Base-by-base conservation (phyloP, 2,888 invertebrate species). In the Parochlus steinenii region DNA sequence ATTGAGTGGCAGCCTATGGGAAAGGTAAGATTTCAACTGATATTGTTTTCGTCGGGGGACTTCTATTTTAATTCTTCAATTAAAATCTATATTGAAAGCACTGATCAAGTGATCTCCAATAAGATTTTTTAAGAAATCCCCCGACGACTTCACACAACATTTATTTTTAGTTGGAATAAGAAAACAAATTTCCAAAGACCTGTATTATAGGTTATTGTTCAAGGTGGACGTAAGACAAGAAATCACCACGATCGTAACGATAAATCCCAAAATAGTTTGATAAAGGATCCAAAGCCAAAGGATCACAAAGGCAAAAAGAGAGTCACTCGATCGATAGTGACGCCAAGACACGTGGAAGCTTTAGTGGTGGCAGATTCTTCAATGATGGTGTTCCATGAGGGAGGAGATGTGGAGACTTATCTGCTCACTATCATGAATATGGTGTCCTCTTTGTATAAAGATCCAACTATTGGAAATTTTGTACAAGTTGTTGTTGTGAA, bases 401-500 rank as follows among this genome's bases (percentile, higher is more conserved):
- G 78, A 47, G 74, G 77, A 47, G 80, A 81, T 51, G 69, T 86
- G 44, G 78, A 83, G 53, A 81, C 75, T 6, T 89, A 90, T 58
- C 69, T 90, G 18, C 65, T 90, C 34, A 87, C 87, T 33, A 79
- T 90, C 44, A 86, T 89, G 85, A 90, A 89, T 55, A 87, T 89
- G 82, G 89, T 77, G 17, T 80, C 81, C 5, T 70, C 76, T 3
- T 58, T 85, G n/a, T 85, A 81, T 56, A 75, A 77, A 62, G 83
- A 85, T 49, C 83, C 86, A 5, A 80, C 79, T 34, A 83, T 90
- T 46, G 89, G 89, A 32, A 89, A 89, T 60, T 78, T 80, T 52
- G 78, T 90, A 47, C 83, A 86, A 56, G 74, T 90, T 40, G 80
- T 82, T n/a, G 77, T 90, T 23, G 87, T 89, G 10, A 71, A 78